A percentile compares a stretch with the other conserved stretches of the same genome.
Evolutionary conservation across 2,888 invertebrate species (phyloP).

Genomic region (Leucozona laternaria): DNA sequence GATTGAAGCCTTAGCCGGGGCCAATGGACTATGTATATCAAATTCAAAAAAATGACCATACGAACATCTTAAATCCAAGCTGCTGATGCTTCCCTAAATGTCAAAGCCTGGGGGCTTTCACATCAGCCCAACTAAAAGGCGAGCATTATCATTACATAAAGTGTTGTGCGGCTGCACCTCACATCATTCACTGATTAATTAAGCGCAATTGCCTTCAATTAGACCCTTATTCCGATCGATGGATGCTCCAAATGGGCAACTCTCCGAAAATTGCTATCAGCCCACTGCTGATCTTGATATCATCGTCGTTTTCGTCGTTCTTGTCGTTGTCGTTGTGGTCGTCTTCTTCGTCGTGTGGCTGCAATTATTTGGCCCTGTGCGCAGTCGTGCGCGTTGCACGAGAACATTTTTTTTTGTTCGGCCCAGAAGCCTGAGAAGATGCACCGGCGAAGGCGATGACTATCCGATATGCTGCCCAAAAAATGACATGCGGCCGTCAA

Average conservation of each 20-base stretch:
- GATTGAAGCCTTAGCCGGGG: slow-evolving; percentile 52
- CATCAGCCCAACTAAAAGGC: slow-evolving; percentile 37
- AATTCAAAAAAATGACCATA: slow-evolving; percentile 38
- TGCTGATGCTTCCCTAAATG: slow-evolving; percentile 14
- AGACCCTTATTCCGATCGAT: slow-evolving; percentile 68
- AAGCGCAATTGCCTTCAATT: slow-evolving; percentile 75
- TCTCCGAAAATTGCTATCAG: slow-evolving; percentile 66
- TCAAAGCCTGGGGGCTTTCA: slow-evolving; percentile 21
- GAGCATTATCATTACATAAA: slow-evolving; percentile 71
- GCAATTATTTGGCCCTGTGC: slow-evolving; percentile 49
- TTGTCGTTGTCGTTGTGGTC: neutral
- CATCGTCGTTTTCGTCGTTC: neutral
- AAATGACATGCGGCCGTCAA: slow-evolving; percentile 71
- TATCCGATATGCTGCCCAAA: slow-evolving; percentile 58
- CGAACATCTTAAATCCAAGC: neutral
- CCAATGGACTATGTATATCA: slow-evolving; percentile 68
- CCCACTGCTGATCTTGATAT: slow-evolving; percentile 53
- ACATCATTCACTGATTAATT: slow-evolving; percentile 75
- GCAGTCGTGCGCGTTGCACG: slow-evolving; percentile 25
- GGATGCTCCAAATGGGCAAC: slow-evolving; percentile 56
- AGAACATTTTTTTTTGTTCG: neutral
- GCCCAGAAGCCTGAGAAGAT: slow-evolving; percentile 1
- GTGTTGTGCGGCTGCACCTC: slow-evolving; percentile 74
- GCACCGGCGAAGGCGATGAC: neutral
- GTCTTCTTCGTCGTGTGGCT: slow-evolving; percentile 63